phyloP scores from a whole-genome alignment of 2,888 invertebrate genomes.

The Creontiades dilutus region DNA sequence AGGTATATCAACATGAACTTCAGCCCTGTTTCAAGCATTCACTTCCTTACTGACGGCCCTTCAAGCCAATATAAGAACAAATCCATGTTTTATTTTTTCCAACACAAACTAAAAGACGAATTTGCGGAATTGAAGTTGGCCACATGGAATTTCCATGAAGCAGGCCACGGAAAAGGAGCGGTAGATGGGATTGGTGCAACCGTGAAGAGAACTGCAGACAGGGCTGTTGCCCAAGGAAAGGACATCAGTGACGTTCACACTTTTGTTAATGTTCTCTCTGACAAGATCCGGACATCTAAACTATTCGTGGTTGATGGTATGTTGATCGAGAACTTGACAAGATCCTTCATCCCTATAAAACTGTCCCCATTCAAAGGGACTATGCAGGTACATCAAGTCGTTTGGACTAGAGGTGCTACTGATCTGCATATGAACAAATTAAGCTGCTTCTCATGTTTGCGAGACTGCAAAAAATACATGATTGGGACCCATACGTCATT shows the following conservation, averaged over 20 bases:
- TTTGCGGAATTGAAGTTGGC: slow-evolving; percentile 73
- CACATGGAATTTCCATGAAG: slow-evolving; percentile 77
- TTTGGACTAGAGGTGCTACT: background rate
- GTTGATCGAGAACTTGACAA: background rate
- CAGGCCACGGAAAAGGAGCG: slow-evolving; percentile 77
- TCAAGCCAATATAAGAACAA: slow-evolving; percentile 78
- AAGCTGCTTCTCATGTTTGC: slow-evolving; percentile 46
- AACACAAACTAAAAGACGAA: slow-evolving; percentile 72
- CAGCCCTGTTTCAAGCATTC: slow-evolving; percentile 71
- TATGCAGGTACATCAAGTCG: slow-evolving; percentile 62
- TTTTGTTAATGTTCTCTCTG: background rate
- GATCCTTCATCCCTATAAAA: slow-evolving; percentile 10
- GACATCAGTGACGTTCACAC: slow-evolving; percentile 70
- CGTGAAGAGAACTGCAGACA: slow-evolving; percentile 76
- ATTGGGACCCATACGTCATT: background rate
- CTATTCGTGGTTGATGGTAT: slow-evolving; percentile 40
- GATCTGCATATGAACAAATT: slow-evolving; percentile 3
- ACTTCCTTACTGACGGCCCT: slow-evolving; percentile 78
- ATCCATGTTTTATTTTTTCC: slow-evolving; percentile 77
- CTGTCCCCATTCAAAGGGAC: slow-evolving; percentile 63
- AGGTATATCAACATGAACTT: too few relatives aligned
- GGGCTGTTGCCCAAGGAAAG: slow-evolving; percentile 67
- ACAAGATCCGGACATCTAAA: background rate
- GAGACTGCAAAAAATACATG: background rate
- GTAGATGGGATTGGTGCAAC: slow-evolving; percentile 77